These are phyloP conservation scores for Philopedon plagiatum DNA, from an alignment of 2,888 invertebrate genomes.

Conservation along the genomic window DNA sequence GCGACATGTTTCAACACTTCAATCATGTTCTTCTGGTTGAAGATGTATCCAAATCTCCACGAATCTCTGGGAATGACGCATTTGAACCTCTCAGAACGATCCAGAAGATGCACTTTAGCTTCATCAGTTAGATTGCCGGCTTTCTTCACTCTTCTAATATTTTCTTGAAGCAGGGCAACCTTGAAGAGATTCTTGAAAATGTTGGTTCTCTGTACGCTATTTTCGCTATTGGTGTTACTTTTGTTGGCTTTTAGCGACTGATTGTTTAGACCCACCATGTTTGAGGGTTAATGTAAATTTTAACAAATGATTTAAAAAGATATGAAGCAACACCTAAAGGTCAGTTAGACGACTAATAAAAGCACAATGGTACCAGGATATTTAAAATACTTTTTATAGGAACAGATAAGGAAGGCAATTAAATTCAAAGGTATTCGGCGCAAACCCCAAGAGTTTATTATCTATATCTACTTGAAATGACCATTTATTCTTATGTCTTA, in stretches of 20 bases:
- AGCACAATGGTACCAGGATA: not conserved
- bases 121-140: not conserved
- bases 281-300: not conserved
- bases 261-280: not conserved
- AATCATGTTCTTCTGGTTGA: not conserved
- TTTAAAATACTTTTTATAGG: constrained; percentile 10
- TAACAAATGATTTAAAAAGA: not conserved
- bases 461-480: not conserved
- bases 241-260: not conserved
- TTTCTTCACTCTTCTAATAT: not conserved
- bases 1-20: not conserved
- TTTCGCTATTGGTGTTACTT: not conserved
- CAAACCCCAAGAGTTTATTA: not conserved
- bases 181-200: not conserved
- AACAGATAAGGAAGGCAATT: constrained; percentile 12
- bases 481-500: not conserved
- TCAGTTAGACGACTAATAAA: not conserved
- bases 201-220: not conserved
- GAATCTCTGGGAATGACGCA: not conserved
- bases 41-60: not conserved
- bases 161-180: not conserved
- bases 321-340: not conserved
- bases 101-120: not conserved
- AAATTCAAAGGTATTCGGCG: not conserved
- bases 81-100: not conserved